These are phyloP conservation scores for Cladorhizidae sp. DNA, from an alignment of 37 sponge, comb jelly and placozoan species.

Conservation along the genomic window DNA sequence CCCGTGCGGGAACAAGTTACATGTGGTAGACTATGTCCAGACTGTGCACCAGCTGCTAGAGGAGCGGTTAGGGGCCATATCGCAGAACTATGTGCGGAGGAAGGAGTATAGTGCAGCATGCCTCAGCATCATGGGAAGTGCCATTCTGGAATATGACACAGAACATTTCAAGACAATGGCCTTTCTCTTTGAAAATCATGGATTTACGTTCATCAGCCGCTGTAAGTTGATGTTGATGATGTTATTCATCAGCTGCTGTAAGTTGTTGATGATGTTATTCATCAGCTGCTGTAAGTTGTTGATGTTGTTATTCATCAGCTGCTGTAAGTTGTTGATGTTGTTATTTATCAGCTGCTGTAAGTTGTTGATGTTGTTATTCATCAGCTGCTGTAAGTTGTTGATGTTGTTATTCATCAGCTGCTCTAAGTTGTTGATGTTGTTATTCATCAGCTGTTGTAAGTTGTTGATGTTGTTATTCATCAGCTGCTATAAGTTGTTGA, in stretches of 20 bases:
- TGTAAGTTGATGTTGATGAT: constrained; percentile 31
- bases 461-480: too few species aligned
- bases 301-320: too few species aligned
- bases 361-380: too few species aligned
- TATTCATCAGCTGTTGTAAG: too few species aligned
- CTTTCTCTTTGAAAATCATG: constrained; percentile 74
- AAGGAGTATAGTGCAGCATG: constrained; percentile 68
- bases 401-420: background rate
- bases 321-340: too few species aligned
- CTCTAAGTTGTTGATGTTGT: background rate
- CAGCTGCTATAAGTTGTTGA: background rate
- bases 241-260: too few species aligned
- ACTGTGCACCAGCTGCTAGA: constrained; percentile 49
- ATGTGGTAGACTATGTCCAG: constrained; percentile 84
- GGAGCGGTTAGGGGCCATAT: constrained; percentile 53
- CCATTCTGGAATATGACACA: constrained; percentile 83
- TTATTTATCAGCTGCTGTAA: background rate
- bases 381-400: too few species aligned
- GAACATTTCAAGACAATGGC: constrained; percentile 65
- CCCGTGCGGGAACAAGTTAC: constrained; percentile 38
- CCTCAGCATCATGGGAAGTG: constrained; percentile 56
- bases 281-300: too few species aligned
- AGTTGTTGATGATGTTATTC: too few species aligned
- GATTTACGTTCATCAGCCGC: constrained; percentile 55
- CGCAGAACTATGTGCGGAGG: constrained; percentile 51